Percentiles rank a stretch among this genome's conserved stretches.
These are phyloP conservation scores for Drosophila recens DNA, from an alignment of 2,888 invertebrate genomes.

Conservation along the genomic window DNA sequence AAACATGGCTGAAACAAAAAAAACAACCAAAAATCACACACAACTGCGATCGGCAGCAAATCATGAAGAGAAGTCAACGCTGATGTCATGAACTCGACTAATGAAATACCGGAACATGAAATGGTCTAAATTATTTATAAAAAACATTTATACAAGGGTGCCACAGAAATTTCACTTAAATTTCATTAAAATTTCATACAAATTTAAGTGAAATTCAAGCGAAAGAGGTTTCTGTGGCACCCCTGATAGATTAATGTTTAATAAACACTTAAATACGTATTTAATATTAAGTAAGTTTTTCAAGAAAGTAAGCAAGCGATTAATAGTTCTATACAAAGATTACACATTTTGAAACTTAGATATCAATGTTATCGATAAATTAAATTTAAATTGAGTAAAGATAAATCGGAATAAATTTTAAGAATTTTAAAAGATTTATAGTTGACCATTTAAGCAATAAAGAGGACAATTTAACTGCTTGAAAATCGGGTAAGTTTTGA, in stretches of 20 bases:
- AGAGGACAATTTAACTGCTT: background rate
- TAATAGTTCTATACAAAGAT: background rate
- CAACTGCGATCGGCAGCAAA: constrained; percentile 25
- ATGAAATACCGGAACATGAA: constrained; percentile 19
- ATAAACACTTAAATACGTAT: background rate
- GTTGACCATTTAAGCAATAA: no score
- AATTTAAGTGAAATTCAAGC: no score
- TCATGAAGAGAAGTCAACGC: constrained; percentile 28
- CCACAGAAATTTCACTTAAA: no score
- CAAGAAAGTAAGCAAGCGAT: background rate
- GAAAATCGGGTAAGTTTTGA: background rate
- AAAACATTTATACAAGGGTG: background rate
- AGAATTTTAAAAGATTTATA: no score
- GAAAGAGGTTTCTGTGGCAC: no score
- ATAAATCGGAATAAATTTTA: no score
- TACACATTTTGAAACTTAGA: background rate
- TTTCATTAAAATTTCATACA: no score
- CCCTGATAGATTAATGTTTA: background rate
- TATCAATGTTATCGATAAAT: background rate
- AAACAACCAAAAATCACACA: constrained; percentile 17
- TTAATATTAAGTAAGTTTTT: background rate
- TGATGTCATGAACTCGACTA: constrained; percentile 3
- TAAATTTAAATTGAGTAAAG: background rate
- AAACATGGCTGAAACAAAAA: background rate
- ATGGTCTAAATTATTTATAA: constrained; percentile 1